Percentiles rank a stretch among this genome's conserved stretches.
phyloP scores from a whole-genome alignment of 2,113 vertebrate genomes.

The Cebus imitator region DNA sequence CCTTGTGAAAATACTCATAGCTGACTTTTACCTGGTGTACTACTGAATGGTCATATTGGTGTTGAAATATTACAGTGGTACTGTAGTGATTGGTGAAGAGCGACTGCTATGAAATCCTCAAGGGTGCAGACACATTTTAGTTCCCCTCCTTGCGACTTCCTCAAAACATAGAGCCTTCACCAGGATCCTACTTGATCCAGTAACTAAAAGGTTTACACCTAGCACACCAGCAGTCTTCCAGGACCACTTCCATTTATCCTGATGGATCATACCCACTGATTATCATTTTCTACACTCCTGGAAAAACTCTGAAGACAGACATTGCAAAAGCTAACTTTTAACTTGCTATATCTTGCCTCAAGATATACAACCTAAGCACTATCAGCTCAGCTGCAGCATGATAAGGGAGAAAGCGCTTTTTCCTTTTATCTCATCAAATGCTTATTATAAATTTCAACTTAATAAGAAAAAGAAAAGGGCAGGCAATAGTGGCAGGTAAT shows the following conservation, averaged over 20 bases:
- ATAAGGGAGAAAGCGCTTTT: not conserved
- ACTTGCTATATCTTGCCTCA: not conserved
- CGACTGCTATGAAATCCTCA: not conserved
- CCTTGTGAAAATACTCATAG: not conserved
- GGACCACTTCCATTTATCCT: not conserved
- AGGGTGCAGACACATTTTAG: not conserved
- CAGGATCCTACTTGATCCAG: not conserved
- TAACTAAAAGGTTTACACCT: not conserved
- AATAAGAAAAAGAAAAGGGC: conserved; percentile 2
- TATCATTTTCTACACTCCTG: not conserved
- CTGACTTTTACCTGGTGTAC: not conserved
- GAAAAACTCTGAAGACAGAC: not conserved
- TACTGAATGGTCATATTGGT: accelerated
- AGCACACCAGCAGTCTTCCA: not conserved
- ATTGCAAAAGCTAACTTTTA: not conserved
- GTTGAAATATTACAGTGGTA: not conserved
- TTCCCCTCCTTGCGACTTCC: not conserved
- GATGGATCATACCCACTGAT: not conserved
- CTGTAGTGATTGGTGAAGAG: not conserved
- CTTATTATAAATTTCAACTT: conserved; percentile 47
- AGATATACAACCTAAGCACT: not conserved
- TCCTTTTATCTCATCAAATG: conserved; percentile 11
- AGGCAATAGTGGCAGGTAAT: not conserved
- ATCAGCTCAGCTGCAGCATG: not conserved
- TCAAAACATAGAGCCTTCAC: not conserved